Evolutionary conservation across 2,797 vertebrate species (phyloP).

Genomic region (Arrhamphus sclerolepis): DNA sequence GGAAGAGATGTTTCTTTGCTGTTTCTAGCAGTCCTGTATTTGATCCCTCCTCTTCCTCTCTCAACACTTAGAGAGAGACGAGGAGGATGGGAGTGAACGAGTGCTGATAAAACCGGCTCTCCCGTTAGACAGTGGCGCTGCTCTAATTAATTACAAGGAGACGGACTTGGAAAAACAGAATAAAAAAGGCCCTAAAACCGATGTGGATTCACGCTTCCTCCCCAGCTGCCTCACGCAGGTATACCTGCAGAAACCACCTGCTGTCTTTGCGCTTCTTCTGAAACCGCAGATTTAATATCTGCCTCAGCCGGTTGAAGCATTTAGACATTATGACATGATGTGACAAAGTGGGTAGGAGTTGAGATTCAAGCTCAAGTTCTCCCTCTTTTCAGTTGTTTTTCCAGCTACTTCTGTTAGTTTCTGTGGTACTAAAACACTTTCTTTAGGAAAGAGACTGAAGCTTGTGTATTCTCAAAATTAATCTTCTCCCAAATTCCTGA

Average conservation of each 20-base stretch:
- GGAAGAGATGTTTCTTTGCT: constrained; percentile 6
- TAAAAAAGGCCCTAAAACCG: constrained; percentile 46
- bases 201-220: constrained; percentile 47
- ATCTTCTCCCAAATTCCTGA: too few relatives aligned
- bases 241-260: constrained; percentile 27
- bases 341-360: background rate
- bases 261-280: constrained; percentile 22
- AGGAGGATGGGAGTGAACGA: constrained; percentile 75
- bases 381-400: background rate
- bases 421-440: too few relatives aligned
- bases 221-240: constrained; percentile 19
- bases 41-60: constrained; percentile 27
- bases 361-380: background rate
- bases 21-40: constrained; percentile 8
- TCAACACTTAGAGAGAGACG: constrained; percentile 44
- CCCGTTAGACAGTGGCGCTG: constrained; percentile 83
- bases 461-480: too few relatives aligned
- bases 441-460: too few relatives aligned
- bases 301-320: constrained; percentile 8
- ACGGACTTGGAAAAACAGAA: constrained; percentile 55
- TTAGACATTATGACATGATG: background rate
- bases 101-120: constrained; percentile 93
- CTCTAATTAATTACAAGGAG: constrained; percentile 97
- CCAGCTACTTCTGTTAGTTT: constrained; percentile 1
- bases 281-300: constrained; percentile 3